A percentile compares a stretch with the other conserved stretches of the same genome.
phyloP scores from a whole-genome alignment of 2,113 vertebrate genomes.

The Corythornis cristatus region DNA sequence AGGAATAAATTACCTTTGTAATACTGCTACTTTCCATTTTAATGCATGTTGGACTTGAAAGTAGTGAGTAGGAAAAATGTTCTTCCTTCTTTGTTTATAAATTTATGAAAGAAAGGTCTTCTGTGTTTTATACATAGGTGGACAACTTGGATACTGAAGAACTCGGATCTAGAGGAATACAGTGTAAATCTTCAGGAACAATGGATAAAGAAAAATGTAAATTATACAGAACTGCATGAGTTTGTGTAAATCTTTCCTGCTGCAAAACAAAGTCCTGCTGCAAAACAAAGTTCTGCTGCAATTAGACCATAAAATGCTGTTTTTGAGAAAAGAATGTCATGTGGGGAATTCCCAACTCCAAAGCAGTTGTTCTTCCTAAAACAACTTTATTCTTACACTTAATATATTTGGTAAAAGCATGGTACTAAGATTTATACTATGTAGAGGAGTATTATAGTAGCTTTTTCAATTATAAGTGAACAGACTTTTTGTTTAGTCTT shows the following conservation, averaged over 20 bases:
- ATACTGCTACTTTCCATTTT: neutral
- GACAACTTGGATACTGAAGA: conserved; percentile 52
- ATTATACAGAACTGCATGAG: neutral
- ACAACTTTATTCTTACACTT: neutral
- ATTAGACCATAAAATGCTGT: neutral
- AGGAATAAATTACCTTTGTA: neutral
- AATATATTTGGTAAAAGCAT: neutral
- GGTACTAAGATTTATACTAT: neutral
- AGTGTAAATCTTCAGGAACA: conserved; percentile 13
- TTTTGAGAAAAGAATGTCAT: neutral
- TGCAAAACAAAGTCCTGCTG: neutral
- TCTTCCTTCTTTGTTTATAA: neutral
- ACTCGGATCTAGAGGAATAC: neutral
- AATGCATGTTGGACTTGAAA: neutral
- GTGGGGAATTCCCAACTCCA: neutral
- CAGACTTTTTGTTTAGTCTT: neutral
- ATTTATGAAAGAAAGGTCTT: neutral
- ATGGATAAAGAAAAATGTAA: conserved; percentile 47
- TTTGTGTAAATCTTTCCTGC: neutral
- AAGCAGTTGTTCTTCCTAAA: neutral
- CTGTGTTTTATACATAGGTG: conserved; percentile 49
- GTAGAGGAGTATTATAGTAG: neutral
- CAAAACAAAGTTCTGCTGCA: accelerated
- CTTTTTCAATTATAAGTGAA: neutral
- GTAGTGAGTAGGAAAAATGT: neutral